Percentiles rank a stretch among this genome's conserved stretches.
phyloP scores from a whole-genome alignment of 2,888 invertebrate genomes.

The Iphiclides podalirius region DNA sequence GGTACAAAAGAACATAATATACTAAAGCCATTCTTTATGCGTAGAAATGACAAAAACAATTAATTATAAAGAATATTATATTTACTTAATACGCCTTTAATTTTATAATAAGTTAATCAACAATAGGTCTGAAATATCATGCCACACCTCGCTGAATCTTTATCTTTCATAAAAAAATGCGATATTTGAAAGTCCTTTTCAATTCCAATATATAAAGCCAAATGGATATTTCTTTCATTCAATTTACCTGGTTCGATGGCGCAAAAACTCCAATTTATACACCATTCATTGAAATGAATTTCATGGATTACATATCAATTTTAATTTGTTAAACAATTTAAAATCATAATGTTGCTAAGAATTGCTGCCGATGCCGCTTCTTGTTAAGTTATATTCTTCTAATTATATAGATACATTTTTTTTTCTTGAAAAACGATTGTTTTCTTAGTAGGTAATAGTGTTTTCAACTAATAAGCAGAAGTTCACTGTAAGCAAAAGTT shows the following conservation, averaged over 20 bases:
- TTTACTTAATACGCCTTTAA: too few species aligned
- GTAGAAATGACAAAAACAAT: too few species aligned
- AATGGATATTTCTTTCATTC: conserved; percentile 2
- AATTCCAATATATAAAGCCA: conserved; percentile 2
- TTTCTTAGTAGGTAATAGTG: too few species aligned
- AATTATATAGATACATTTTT: too few species aligned
- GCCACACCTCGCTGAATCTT: neutral
- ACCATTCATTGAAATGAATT: conserved; percentile 3
- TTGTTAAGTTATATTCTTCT: too few species aligned
- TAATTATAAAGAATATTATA: too few species aligned
- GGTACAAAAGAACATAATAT: neutral
- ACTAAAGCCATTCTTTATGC: neutral
- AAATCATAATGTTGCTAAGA: neutral
- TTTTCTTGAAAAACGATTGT: too few species aligned
- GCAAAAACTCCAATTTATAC: conserved; percentile 14
- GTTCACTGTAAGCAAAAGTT: too few species aligned
- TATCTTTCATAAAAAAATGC: conserved; percentile 3
- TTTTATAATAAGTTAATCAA: too few species aligned
- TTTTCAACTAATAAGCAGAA: too few species aligned
- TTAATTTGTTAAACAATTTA: neutral
- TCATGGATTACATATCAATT: neutral
- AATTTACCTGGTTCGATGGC: conserved; percentile 5
- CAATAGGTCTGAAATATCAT: too few species aligned
- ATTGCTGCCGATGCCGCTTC: too few species aligned
- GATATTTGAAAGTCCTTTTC: conserved; percentile 9